Evolutionary conservation across 2,113 vertebrate species (phyloP), one percentile per base, ranked within the genome.

Genomic region (Carassius carassius): DNA sequence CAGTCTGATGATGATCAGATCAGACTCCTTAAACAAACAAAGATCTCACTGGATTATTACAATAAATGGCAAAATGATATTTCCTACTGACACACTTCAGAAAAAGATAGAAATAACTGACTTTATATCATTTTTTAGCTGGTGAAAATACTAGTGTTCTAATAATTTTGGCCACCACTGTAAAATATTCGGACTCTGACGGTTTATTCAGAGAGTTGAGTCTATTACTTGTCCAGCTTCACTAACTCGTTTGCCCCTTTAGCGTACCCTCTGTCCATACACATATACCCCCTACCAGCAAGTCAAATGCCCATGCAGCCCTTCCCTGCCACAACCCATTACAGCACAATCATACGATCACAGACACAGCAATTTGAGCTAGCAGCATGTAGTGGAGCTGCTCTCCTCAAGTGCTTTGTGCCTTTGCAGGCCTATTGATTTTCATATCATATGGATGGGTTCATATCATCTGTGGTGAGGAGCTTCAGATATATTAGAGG

Each of bases 361-460:
- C 86, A 87, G 86, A 83, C 79, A 84, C 76, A 81, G 77, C 69
- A 80, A 87, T 87, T 78, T 60, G 82, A 84, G 62, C 58, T 79
- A 80, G 82, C 70, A 73, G 58, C 23, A 23, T 77, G 82, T 84
- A 75, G 86, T 84, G 70, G 67, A 79, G 85, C 62, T 86, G 78
- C 35, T 54, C 83, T 83, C 51, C 78, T 78, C 86, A 84, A 81
- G 74, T 69, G 82, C 82, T 84, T 82, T 81, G 44, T 69, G 60
- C 79, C 62, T 81, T 49, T 77, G 78, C 83, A 82, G 86, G 49
- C 58, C 25, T 77, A 84, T 87, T 72, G 83, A 84, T 87, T 87
- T 85, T 84, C 75, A 70, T 81, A 87, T 87, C 86, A 82, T 75
- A 87, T 87, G 82, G 86, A 87, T 81, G 82, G 78, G 35, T 84